Evolutionary conservation across 1,140 invertebrate species (phyloP).

Genomic region (Procambarus clarkii): DNA sequence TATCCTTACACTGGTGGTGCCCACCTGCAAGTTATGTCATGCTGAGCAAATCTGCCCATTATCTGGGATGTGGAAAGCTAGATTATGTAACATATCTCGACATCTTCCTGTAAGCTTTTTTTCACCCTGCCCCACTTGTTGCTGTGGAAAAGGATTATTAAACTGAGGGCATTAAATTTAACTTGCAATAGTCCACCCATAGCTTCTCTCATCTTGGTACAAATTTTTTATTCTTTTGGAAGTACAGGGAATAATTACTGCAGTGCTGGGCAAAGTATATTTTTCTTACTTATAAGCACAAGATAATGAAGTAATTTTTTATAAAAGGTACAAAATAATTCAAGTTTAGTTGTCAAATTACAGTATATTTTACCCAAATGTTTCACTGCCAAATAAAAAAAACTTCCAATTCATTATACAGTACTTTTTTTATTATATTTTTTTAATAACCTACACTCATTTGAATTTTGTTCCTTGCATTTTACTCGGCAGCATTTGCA

Average conservation of each 20-base stretch:
- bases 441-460: neutral
- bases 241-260: too few species aligned
- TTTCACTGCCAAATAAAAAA: constrained; percentile 5
- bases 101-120: neutral
- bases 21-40: neutral
- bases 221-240: neutral
- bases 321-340: too few species aligned
- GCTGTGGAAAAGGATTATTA: neutral
- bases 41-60: neutral
- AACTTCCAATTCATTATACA: neutral
- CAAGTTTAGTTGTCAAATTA: too few species aligned
- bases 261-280: too few species aligned
- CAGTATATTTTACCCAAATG: neutral
- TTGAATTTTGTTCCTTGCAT: neutral
- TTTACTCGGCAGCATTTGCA: constrained; percentile 7
- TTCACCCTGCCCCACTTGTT: neutral
- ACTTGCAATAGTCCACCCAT: neutral
- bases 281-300: too few species aligned
- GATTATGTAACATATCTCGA: too few species aligned
- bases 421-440: neutral
- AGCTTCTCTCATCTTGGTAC: neutral
- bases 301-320: too few species aligned
- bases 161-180: constrained; percentile 27
- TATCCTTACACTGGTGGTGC: neutral
- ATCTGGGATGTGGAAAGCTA: neutral